phyloP scores from a whole-genome alignment of 2,888 invertebrate species.

The Sisyra terminalis region DNA sequence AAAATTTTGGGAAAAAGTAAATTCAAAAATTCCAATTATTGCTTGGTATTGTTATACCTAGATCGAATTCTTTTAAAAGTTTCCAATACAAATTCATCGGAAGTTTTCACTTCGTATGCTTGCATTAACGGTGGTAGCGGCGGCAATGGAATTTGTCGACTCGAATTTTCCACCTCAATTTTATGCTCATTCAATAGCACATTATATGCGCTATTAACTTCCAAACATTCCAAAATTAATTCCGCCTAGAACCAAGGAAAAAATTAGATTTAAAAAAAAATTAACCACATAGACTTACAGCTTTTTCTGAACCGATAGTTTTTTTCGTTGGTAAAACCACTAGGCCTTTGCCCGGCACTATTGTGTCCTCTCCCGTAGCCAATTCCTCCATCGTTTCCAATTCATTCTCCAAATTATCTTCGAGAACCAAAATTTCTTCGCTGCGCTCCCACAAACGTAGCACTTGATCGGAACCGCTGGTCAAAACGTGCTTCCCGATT shows the following conservation, averaged over 20 bases:
- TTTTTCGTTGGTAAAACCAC: slow-evolving; percentile 68
- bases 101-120: slow-evolving; percentile 54
- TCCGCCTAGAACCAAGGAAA: too few relatives aligned
- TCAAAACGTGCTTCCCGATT: slow-evolving; percentile 60
- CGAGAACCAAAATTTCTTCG: slow-evolving; percentile 77
- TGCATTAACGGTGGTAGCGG: slow-evolving; percentile 65
- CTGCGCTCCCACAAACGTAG: slow-evolving; percentile 74
- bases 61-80: slow-evolving; percentile 63
- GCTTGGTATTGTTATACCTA: too few relatives aligned
- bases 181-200: slow-evolving; percentile 37
- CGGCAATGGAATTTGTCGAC: slow-evolving; percentile 27
- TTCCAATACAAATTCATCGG: slow-evolving; percentile 67
- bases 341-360: slow-evolving; percentile 53
- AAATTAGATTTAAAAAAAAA: too few relatives aligned
- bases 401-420: slow-evolving; percentile 78
- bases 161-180: slow-evolving; percentile 21
- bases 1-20: slow-evolving; percentile 5
- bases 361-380: slow-evolving; percentile 55
- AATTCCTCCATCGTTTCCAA: slow-evolving; percentile 59
- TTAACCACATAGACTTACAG: slow-evolving; percentile 53
- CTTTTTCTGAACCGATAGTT: slow-evolving; percentile 73
- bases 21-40: slow-evolving; percentile 9
- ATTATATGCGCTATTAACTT: slow-evolving; percentile 47
- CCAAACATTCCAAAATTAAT: slow-evolving; percentile 78
- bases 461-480: slow-evolving; percentile 78